Evolutionary conservation across 1,140 invertebrate species (phyloP).

Genomic region (Maniola jurtina): DNA sequence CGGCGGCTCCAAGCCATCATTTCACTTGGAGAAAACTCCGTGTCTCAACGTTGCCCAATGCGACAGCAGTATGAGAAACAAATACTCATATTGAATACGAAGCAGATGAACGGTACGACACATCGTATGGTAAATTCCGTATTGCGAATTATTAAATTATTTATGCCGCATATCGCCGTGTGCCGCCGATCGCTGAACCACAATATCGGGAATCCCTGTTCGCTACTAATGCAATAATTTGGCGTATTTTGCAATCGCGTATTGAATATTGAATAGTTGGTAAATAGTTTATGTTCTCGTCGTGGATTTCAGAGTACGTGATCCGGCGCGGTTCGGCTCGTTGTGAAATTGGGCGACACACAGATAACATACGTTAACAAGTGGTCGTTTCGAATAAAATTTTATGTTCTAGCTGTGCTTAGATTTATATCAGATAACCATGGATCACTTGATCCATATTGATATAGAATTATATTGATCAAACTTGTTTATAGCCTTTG

Average conservation of each 20-base stretch:
- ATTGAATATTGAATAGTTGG: constrained; percentile 77
- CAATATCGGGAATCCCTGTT: constrained; percentile 78
- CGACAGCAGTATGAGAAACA: constrained; percentile 77
- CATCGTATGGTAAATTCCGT: constrained; percentile 76
- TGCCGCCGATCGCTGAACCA: constrained; percentile 72
- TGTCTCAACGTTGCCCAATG: constrained; percentile 69
- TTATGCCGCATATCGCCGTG: constrained; percentile 75
- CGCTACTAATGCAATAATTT: constrained; percentile 78
- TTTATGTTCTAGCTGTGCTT: constrained; percentile 65
- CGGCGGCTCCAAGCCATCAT: constrained; percentile 45
- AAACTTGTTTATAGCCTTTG: constrained; percentile 14
- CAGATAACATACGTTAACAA: constrained; percentile 67
- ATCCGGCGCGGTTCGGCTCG: constrained; percentile 55
- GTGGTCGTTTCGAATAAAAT: constrained; percentile 64
- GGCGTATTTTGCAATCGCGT: constrained; percentile 77
- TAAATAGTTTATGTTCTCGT: constrained; percentile 77
- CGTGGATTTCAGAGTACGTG: constrained; percentile 75
- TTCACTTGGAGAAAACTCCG: constrained; percentile 54
- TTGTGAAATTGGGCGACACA: constrained; percentile 71
- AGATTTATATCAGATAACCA: constrained; percentile 59
- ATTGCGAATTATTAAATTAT: constrained; percentile 79
- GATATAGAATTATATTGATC: constrained; percentile 25
- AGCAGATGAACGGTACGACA: constrained; percentile 72
- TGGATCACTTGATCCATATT: constrained; percentile 51
- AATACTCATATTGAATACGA: constrained; percentile 78